These are phyloP conservation scores for Vanacampus margaritifer DNA, from an alignment of 2,113 vertebrate species.

Conservation along the genomic window DNA sequence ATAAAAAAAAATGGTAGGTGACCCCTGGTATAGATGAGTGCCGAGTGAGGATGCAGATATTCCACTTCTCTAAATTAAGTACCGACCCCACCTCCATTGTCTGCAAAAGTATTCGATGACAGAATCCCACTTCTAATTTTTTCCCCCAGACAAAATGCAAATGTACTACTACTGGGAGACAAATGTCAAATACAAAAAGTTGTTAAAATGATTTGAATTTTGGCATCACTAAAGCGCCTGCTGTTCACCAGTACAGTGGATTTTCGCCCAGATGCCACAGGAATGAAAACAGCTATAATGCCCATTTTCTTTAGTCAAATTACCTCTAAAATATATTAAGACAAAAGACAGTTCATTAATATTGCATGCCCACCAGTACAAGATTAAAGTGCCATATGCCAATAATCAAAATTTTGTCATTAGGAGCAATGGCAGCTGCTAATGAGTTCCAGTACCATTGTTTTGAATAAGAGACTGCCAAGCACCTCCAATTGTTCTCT, in stretches of 20 bases:
- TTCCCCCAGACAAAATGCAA: conserved; percentile 44
- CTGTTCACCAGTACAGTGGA: conserved; percentile 39
- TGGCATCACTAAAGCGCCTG: conserved; percentile 28
- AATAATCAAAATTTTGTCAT: conserved; percentile 71
- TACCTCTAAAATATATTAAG: conserved; percentile 11
- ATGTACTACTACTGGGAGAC: conserved; percentile 33
- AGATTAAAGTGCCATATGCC: conserved; percentile 61
- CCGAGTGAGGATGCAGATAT: background rate
- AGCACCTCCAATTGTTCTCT: conserved; percentile 50
- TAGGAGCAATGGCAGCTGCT: conserved; percentile 56
- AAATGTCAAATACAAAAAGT: conserved; percentile 66
- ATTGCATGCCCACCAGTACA: conserved; percentile 34
- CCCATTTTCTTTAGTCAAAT: conserved; percentile 32
- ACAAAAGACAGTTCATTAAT: conserved; percentile 18
- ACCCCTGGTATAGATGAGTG: too few relatives aligned
- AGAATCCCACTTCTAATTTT: conserved; percentile 26
- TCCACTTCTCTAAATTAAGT: conserved; percentile 9
- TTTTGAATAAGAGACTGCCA: conserved; percentile 46
- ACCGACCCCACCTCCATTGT: conserved; percentile 18
- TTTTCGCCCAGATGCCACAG: conserved; percentile 35
- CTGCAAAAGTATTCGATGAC: conserved; percentile 14
- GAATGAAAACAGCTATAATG: conserved; percentile 19
- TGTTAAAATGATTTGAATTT: conserved; percentile 50
- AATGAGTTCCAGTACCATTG: conserved; percentile 53
- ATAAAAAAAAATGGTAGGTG: too few relatives aligned